phyloP scores from a whole-genome alignment of 2,888 invertebrate species.

The Melinaea marsaeus region DNA sequence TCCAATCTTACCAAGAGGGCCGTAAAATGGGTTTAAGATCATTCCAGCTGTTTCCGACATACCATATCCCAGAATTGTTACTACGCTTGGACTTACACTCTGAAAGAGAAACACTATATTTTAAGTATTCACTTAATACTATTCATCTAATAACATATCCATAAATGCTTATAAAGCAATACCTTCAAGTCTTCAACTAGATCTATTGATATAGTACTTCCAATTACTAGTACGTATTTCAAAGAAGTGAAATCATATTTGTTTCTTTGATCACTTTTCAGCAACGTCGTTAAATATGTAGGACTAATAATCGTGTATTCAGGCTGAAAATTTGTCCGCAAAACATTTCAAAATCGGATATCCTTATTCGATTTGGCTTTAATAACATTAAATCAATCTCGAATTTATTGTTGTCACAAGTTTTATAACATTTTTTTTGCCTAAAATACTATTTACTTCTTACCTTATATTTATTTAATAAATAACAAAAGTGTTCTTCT shows the following conservation, averaged over 20 bases:
- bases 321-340: constrained; percentile 41
- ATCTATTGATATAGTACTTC: constrained; percentile 46
- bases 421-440: too few species aligned
- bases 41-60: constrained; percentile 20
- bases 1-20: constrained; percentile 14
- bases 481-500: constrained; percentile 37
- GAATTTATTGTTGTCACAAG: too few species aligned
- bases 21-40: constrained; percentile 3
- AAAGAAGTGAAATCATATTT: constrained; percentile 50
- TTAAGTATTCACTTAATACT: too few species aligned
- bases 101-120: constrained; percentile 12
- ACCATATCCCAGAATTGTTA: constrained; percentile 18
- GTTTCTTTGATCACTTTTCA: constrained; percentile 40
- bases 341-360: too few species aligned
- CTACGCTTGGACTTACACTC: constrained; percentile 15
- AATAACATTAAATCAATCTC: too few species aligned
- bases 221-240: constrained; percentile 43
- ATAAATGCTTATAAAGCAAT: constrained; percentile 9
- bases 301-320: constrained; percentile 45
- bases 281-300: constrained; percentile 42
- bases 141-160: neutral
- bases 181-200: constrained; percentile 48
- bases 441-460: constrained; percentile 5
- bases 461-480: constrained; percentile 50
- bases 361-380: too few species aligned